Evolutionary conservation across 2,797 vertebrate genomes (phyloP), one percentile per base, ranked within the genome.

Genomic region (Anolis apletophallus): DNA sequence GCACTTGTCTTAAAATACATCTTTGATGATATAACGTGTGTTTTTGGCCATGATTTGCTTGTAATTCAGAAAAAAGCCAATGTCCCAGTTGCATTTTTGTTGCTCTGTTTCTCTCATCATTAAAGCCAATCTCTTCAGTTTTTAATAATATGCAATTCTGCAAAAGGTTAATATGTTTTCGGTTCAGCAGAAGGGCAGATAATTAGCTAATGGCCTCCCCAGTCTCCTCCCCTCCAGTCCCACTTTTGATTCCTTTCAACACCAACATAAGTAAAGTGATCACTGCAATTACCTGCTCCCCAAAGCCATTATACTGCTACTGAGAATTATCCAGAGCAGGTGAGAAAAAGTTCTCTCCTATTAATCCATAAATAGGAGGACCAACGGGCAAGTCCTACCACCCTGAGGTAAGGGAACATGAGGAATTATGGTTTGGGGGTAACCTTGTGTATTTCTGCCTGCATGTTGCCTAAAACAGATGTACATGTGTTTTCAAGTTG

Each of bases 281-380:
- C 86, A 14, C 89, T 93, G 88, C 90, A 91, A 94, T 94, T 96
- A 94, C 92, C 91, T 91, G 93, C 88, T 94, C 93, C 93, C 87
- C 85, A 90, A 91, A 92, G 88, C 90, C 84, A 84, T 90, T 88
- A 89, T 75, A 88, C 46, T 91, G 87, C 81, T 46, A 57, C 91
- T 87, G 86, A 94, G 94, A 95, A 95, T 93, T 91, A 88, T 93
- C 93, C 89, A 89, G 89, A 91, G 91, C 85, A 86, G 91, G 92
- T 90, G 93, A 93, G 91, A 94, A 93, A 32, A 68, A 81, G 0
- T 89, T 86, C 87, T 68, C 91, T 90, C 77, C 85, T 75, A 91
- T 73, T 67, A 91, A 88, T 68, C 88, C 89, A 87, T 87, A 90
- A 88, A 85, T 81, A 85, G 57, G 72, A 85, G 77, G 85, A 64